phyloP scores from a whole-genome alignment of 2,797 vertebrate species.

The Siniperca undulata region DNA sequence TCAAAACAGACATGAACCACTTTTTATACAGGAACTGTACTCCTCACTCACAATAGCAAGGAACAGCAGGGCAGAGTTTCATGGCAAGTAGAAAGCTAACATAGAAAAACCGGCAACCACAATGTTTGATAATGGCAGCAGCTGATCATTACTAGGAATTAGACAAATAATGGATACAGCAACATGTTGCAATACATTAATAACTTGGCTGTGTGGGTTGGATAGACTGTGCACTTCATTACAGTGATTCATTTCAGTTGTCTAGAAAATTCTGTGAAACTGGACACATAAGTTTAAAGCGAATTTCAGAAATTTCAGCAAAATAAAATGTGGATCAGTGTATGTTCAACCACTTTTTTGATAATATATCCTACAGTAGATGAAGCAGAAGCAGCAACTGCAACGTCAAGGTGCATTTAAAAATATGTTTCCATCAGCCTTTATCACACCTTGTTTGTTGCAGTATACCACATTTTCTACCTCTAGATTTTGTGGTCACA shows the following conservation, averaged over 20 bases:
- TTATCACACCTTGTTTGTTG: background rate
- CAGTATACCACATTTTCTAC: background rate
- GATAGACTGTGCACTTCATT: background rate
- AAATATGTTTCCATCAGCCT: background rate
- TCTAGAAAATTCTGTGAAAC: background rate
- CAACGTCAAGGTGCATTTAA: background rate
- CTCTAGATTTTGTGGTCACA: background rate
- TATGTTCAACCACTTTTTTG: background rate
- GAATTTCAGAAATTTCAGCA: background rate
- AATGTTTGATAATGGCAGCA: constrained; percentile 7
- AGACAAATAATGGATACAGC: background rate
- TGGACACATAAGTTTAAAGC: background rate
- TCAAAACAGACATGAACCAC: background rate
- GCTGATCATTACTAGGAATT: background rate
- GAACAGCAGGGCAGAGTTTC: background rate
- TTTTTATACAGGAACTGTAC: background rate
- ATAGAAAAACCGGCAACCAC: constrained; percentile 8
- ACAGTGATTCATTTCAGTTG: background rate
- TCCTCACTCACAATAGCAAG: background rate
- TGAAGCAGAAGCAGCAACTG: background rate
- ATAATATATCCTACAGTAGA: background rate
- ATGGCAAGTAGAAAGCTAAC: background rate
- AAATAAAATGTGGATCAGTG: background rate
- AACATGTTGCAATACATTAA: constrained; percentile 12
- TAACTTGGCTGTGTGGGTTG: background rate